These are phyloP conservation scores for Vicugna pacos DNA, from an alignment of 2,113 vertebrate species.

Conservation along the genomic window DNA sequence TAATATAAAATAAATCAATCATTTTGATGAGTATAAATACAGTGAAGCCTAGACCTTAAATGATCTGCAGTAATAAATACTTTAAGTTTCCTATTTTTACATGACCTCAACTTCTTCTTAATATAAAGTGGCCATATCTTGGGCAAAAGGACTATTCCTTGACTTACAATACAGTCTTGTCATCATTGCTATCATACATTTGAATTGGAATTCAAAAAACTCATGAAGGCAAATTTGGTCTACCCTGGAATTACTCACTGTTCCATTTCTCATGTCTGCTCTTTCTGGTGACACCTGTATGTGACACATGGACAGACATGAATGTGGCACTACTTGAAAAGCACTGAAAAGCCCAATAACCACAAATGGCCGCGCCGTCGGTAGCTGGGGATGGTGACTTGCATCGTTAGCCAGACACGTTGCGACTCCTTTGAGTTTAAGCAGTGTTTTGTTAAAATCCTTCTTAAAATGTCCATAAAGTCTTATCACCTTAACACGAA, in stretches of 20 bases:
- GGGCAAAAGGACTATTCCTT: not conserved
- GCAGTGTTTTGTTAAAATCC: not conserved
- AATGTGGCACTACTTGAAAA: not conserved
- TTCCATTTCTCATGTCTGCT: not conserved
- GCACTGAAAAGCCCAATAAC: not conserved
- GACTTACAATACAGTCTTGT: not conserved
- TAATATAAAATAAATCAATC: not conserved
- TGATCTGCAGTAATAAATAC: not conserved
- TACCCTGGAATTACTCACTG: not conserved
- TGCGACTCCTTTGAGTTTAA: not conserved
- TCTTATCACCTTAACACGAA: not conserved
- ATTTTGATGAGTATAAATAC: not conserved
- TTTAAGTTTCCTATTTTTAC: not conserved
- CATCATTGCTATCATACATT: not conserved
- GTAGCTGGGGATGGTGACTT: rapidly evolving
- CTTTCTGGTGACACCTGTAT: not conserved
- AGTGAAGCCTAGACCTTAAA: not conserved
- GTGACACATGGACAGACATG: rapidly evolving
- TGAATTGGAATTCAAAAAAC: not conserved
- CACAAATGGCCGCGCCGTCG: not conserved
- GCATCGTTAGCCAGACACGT: not conserved
- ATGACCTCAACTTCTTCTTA: not conserved
- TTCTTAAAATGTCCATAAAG: not conserved
- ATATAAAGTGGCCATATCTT: not conserved
- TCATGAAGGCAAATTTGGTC: not conserved